phyloP scores from a whole-genome alignment of 2,888 invertebrate species.

The Thysanoteuthis rhombus region DNA sequence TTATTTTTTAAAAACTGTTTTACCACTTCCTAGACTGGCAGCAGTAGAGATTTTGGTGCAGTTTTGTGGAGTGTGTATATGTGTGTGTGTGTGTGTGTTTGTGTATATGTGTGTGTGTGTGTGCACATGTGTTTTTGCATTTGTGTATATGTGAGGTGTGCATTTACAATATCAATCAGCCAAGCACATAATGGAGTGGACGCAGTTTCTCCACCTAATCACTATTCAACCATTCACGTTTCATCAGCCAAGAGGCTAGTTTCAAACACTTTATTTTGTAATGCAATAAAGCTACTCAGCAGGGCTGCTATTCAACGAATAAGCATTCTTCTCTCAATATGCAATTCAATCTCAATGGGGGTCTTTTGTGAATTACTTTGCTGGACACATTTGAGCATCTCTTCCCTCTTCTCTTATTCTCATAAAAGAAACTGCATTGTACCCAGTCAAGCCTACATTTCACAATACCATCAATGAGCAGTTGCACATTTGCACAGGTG shows the following conservation, averaged over 20 bases:
- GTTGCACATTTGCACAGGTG: neutral
- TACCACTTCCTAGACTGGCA: no score
- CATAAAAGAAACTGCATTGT: neutral
- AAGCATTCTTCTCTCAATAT: neutral
- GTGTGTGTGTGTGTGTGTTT: neutral
- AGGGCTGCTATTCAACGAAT: neutral
- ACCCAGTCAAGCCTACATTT: neutral
- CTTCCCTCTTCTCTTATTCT: no score
- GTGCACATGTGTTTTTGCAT: neutral
- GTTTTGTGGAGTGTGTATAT: neutral
- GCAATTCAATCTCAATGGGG: neutral
- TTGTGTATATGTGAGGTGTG: neutral
- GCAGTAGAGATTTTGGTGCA: no score
- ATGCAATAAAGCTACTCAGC: slow-evolving; percentile 12
- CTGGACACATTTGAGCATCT: neutral
- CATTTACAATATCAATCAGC: neutral
- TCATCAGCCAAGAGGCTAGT: neutral
- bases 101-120: neutral
- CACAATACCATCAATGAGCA: neutral
- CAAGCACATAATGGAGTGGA: neutral
- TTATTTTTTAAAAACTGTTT: no score
- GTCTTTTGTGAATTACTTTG: slow-evolving; percentile 12
- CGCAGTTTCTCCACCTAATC: neutral
- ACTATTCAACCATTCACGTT: neutral
- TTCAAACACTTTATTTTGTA: neutral